Percentiles rank a stretch among this genome's conserved stretches.
phyloP scores from a whole-genome alignment of 2,113 vertebrate species.

The Alaudala cheleensis region DNA sequence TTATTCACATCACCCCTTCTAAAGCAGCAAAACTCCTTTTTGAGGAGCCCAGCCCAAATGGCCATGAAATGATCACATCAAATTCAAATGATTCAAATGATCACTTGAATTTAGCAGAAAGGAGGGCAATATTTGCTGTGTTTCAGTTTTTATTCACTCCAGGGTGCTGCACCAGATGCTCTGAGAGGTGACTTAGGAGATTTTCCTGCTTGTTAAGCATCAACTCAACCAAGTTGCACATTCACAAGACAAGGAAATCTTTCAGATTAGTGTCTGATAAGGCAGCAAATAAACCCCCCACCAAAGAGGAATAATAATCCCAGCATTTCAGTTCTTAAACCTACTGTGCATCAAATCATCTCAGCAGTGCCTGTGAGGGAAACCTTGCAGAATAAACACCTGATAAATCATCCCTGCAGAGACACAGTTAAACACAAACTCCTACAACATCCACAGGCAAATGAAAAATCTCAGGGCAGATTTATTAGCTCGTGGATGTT shows the following conservation, averaged over 20 bases:
- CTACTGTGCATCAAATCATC: slow-evolving; percentile 66
- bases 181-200: background rate
- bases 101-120: background rate
- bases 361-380: slow-evolving; percentile 25
- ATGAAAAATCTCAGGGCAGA: slow-evolving; percentile 71
- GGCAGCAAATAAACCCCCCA: slow-evolving; percentile 44
- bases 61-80: background rate
- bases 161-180: background rate
- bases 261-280: slow-evolving; percentile 60
- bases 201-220: background rate
- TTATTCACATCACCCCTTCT: background rate
- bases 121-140: background rate
- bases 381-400: slow-evolving; percentile 58
- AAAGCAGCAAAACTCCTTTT: background rate
- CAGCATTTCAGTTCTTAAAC: slow-evolving; percentile 46
- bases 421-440: slow-evolving; percentile 59
- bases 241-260: slow-evolving; percentile 22
- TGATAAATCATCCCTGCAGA: slow-evolving; percentile 59
- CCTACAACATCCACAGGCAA: slow-evolving; percentile 48
- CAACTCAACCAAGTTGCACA: background rate
- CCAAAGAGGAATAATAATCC: slow-evolving; percentile 32
- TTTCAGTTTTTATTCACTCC: background rate
- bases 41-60: background rate
- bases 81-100: no score
- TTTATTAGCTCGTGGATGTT: slow-evolving; percentile 75